These are phyloP conservation scores for Seriola dumerili DNA, from an alignment of 2,113 vertebrate genomes.

Conservation along the genomic window DNA sequence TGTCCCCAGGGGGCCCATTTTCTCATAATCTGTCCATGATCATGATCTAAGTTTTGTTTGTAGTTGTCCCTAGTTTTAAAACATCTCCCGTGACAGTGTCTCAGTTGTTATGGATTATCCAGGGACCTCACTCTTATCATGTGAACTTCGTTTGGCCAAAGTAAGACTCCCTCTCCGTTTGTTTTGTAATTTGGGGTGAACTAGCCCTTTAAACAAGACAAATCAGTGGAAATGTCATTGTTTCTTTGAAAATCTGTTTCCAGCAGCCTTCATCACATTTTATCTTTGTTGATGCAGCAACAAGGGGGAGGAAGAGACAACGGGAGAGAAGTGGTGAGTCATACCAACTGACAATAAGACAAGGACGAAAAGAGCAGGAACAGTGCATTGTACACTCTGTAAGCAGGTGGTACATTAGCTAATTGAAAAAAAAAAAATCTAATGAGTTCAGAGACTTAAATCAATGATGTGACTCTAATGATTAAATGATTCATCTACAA, in stretches of 20 bases:
- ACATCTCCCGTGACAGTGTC: neutral
- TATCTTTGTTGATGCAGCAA: conserved; percentile 39
- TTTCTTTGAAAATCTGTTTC: conserved; percentile 14
- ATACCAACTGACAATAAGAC: conserved; percentile 17
- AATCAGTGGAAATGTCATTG: conserved; percentile 1
- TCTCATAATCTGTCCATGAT: no score
- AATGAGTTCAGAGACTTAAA: conserved; percentile 45
- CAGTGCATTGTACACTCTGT: conserved; percentile 5
- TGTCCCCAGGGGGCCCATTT: no score
- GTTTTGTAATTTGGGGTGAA: neutral
- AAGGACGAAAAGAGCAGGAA: neutral
- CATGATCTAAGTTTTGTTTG: neutral
- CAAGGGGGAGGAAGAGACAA: conserved; percentile 8
- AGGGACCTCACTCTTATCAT: neutral
- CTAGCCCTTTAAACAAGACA: neutral
- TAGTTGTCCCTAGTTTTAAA: neutral
- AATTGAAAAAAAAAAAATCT: conserved; percentile 41
- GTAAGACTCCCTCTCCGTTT: neutral
- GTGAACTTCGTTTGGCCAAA: neutral
- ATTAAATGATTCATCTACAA: conserved; percentile 45
- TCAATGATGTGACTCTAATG: conserved; percentile 60
- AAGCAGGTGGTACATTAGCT: conserved; percentile 63
- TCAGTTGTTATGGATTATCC: neutral
- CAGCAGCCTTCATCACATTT: conserved; percentile 14
- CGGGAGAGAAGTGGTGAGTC: conserved; percentile 34